Conservation (phyloP, 2,113 vertebrate genomes). For the Bostrychus sinensis region DNA sequence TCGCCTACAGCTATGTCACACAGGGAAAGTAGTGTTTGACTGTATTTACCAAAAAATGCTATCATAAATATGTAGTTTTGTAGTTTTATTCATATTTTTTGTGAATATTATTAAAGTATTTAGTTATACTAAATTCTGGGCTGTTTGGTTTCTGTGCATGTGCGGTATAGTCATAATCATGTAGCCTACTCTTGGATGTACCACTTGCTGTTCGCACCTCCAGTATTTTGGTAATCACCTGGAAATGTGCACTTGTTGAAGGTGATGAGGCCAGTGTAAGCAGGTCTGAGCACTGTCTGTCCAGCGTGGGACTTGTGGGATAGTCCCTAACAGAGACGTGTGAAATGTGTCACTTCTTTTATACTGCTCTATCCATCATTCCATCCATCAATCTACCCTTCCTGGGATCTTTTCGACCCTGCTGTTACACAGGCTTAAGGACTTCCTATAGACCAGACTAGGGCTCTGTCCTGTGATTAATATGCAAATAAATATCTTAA, state of each 20-base stretch:
- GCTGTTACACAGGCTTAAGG: constrained; percentile 10
- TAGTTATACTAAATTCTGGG: no score
- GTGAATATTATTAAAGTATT: no score
- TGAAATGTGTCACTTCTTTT: constrained; percentile 72
- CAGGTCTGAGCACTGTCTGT: constrained; percentile 51
- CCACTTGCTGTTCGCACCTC: constrained; percentile 54
- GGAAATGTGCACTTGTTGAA: constrained; percentile 46
- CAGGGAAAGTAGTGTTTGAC: no score
- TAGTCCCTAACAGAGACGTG: constrained; percentile 57
- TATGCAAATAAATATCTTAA: no score
- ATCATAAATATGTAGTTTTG: no score
- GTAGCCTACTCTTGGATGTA: neutral
- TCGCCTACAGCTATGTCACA: no score
- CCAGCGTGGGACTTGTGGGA: constrained; percentile 14
- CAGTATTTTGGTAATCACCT: constrained; percentile 47
- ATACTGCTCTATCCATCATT: constrained; percentile 26
- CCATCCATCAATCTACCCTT: constrained; percentile 15
- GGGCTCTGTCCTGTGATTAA: neutral
- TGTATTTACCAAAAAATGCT: no score
- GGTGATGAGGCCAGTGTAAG: constrained; percentile 35
- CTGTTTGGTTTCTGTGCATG: no score
- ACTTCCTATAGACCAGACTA: neutral
- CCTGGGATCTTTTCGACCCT: constrained; percentile 9
- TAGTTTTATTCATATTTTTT: no score
- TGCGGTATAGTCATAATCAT: neutral